A percentile compares a stretch with the other conserved stretches of the same genome.
Conservation (phyloP, 2,888 invertebrate genomes). For the Ectobius pallidus region DNA sequence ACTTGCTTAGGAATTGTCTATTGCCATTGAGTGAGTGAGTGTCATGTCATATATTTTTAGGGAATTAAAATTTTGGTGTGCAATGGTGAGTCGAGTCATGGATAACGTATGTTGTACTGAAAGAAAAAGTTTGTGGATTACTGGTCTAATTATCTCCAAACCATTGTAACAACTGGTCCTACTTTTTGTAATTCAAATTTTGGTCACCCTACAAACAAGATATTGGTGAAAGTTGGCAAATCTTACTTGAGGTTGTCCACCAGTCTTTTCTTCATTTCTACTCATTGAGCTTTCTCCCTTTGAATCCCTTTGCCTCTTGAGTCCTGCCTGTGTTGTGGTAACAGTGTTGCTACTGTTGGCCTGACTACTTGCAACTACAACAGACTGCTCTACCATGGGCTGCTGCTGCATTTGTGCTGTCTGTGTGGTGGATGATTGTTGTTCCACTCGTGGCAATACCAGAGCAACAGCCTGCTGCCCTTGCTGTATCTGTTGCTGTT, state of each 20-base stretch:
- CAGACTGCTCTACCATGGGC: constrained; percentile 43
- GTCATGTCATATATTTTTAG: too few relatives aligned
- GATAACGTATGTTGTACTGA: too few relatives aligned
- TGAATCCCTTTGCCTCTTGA: constrained; percentile 65
- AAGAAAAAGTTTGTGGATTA: too few relatives aligned
- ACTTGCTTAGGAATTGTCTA: too few relatives aligned
- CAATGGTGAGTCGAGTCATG: too few relatives aligned
- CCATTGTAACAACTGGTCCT: too few relatives aligned
- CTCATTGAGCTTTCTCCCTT: constrained; percentile 60
- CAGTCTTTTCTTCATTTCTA: constrained; percentile 32
- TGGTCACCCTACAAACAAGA: too few relatives aligned
- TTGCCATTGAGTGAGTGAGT: too few relatives aligned
- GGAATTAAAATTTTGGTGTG: too few relatives aligned
- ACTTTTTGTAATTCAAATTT: too few relatives aligned
- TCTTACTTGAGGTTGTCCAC: constrained; percentile 30
- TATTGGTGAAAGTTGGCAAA: too few relatives aligned
- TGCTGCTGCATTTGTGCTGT: constrained; percentile 59
- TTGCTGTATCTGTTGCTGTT: constrained; percentile 37
- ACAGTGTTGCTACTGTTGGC: constrained; percentile 63
- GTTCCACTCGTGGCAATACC: constrained; percentile 71
- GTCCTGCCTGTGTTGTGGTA: constrained; percentile 68
- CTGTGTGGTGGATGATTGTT: constrained; percentile 47
- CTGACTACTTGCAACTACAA: constrained; percentile 48
- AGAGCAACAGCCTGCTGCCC: constrained; percentile 68
- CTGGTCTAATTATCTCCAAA: too few relatives aligned